Percentiles rank a stretch among this genome's conserved stretches.
Conservation (phyloP, 2,797 vertebrate species). For the Eupleurogrammus muticus region DNA sequence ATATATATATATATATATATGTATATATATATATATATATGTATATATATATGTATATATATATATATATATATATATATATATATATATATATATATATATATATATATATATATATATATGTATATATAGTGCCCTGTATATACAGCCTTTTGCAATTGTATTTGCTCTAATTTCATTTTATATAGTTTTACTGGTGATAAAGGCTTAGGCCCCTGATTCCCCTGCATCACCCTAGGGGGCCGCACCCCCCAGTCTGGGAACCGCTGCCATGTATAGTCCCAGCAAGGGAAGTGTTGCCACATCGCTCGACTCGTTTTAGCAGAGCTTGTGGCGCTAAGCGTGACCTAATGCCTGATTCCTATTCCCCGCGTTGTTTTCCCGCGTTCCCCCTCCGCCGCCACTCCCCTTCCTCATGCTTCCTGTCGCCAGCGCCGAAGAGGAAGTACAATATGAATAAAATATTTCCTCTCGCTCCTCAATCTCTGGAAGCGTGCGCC, state of each 20-base stretch:
- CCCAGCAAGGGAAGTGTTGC: slow-evolving; percentile 19
- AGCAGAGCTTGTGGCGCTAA: slow-evolving; percentile 9
- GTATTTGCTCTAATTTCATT: too few relatives aligned
- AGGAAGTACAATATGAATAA: slow-evolving; percentile 48
- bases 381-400: not conserved
- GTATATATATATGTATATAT: too few relatives aligned
- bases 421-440: slow-evolving; percentile 11
- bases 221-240: too few relatives aligned
- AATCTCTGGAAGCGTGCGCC: slow-evolving; percentile 22
- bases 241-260: too few relatives aligned
- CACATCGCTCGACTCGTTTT: slow-evolving; percentile 9
- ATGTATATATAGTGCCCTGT: slow-evolving; percentile 1
- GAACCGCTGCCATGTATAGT: not conserved
- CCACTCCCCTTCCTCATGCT: not conserved
- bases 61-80: too few relatives aligned
- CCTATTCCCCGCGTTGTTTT: not conserved
- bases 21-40: too few relatives aligned
- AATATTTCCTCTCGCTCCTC: slow-evolving; percentile 27
- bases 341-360: not conserved
- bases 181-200: too few relatives aligned
- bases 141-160: too few relatives aligned
- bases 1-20: too few relatives aligned
- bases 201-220: too few relatives aligned
- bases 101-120: too few relatives aligned
- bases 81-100: too few relatives aligned